Evolutionary conservation across 2,113 vertebrate genomes (phyloP).

Genomic region (Stomatorhinus ivindoensis): DNA sequence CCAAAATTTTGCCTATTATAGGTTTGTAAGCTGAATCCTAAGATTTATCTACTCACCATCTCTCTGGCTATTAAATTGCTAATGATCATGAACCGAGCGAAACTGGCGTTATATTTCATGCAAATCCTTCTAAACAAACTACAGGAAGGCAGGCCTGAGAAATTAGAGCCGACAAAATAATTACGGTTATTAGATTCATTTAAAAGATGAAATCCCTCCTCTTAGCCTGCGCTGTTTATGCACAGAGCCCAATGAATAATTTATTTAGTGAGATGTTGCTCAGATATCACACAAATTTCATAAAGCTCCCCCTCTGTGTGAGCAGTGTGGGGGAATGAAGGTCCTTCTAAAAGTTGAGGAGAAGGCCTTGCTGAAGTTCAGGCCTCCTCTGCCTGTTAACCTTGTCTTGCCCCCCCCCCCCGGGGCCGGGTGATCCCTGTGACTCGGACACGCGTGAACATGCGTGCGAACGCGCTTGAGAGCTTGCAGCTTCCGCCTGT

Average conservation of each 20-base stretch:
- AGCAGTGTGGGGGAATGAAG: constrained; percentile 20
- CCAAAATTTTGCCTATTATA: neutral
- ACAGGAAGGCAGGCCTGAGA: neutral
- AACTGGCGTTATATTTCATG: neutral
- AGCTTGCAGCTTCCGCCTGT: neutral
- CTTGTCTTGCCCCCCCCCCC: neutral
- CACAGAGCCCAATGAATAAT: constrained; percentile 31
- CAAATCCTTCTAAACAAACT: neutral
- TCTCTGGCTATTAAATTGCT: neutral
- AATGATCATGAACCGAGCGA: neutral
- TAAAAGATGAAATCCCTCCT: constrained; percentile 20
- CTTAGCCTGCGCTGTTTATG: neutral
- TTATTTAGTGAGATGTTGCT: constrained; percentile 40
- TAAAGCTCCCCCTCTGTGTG: constrained; percentile 22
- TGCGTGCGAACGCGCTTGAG: neutral
- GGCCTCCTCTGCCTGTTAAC: neutral
- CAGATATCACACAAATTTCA: constrained; percentile 41
- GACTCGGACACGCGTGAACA: neutral
- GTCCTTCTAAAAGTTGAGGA: neutral
- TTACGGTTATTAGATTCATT: neutral
- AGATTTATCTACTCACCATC: neutral
- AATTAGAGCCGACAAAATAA: neutral
- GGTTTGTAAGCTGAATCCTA: neutral
- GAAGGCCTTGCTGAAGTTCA: neutral
- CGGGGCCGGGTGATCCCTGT: neutral